Percentiles rank a stretch among this genome's conserved stretches.
These are phyloP conservation scores for Ophiodon elongatus DNA, from an alignment of 2,113 vertebrate species.

Conservation along the genomic window DNA sequence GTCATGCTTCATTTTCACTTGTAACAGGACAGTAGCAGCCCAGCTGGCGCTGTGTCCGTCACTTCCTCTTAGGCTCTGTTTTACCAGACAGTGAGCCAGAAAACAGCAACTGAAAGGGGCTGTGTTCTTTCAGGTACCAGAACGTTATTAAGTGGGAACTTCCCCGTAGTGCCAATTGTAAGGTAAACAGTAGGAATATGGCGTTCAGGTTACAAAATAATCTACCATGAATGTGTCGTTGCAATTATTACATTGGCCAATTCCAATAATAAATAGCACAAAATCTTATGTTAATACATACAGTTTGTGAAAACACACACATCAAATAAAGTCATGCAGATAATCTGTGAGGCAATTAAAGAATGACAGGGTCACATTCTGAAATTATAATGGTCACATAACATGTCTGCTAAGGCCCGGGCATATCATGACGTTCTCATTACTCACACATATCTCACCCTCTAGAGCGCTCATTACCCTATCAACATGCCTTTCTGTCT, in stretches of 20 bases:
- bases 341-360: not conserved
- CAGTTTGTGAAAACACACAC: not conserved
- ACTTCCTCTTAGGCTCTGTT: not conserved
- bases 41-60: not conserved
- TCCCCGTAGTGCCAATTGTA: not conserved
- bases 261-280: not conserved
- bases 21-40: not conserved
- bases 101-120: not conserved
- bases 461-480: slow-evolving; percentile 22
- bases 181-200: not conserved
- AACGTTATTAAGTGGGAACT: not conserved
- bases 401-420: slow-evolving; percentile 18
- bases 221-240: not conserved
- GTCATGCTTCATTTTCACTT: not conserved
- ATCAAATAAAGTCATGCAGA: not conserved
- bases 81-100: not conserved
- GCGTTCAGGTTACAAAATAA: not conserved
- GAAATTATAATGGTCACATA: not conserved
- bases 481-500: slow-evolving; percentile 56
- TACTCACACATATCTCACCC: slow-evolving; percentile 38
- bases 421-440: slow-evolving; percentile 14
- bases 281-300: too few relatives aligned
- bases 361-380: not conserved
- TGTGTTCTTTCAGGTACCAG: too few relatives aligned
- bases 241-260: not conserved